Evolutionary conservation across 2,797 vertebrate genomes (phyloP), one percentile per base, ranked within the genome.

Genomic region (Pogonophryne albipinna): DNA sequence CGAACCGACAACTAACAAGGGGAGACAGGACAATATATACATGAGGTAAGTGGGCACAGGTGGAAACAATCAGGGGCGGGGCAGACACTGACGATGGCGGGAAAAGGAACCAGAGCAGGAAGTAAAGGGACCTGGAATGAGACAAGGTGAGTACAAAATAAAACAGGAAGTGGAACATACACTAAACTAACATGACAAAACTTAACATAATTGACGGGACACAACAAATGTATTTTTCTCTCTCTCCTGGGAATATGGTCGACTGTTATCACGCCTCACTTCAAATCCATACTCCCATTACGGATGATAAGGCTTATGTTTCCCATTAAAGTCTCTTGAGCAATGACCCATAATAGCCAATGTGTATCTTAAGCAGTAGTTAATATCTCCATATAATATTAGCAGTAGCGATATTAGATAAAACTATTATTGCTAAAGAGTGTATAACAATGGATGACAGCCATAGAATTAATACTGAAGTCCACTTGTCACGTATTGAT

Each of bases 401-500:
- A 89, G 63, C 79, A 53, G 53, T 44, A 61, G 71, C 73, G 46
- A 75, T 85, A 87, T 90, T 83, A 84, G 55, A 80, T 75, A 61
- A 79, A 80, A 64, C 68, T 62, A 78, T 82, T 61, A 74, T 75
- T 74, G 62, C 63, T 59, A 45, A 38, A 59, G 73, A 63, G 66
- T 45, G n/a, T 59, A 83, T 74, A 56, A 84, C 58, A 74, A 87
- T 50, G 19, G 76, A 87, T 86, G 76, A 79, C 73, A 16, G 70
- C 49, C 51, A 51, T 5, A 47, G 77, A 58, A 58, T 76, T 71
- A 50, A 70, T 71, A 15, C 67, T 86, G 42, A 76, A 53, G 82
- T 78, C 80, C 79, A 82, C 84, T 80, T 82, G 79, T 79, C 71
- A 76, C 23, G 27, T 80, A 87, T 85, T 85, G 87, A 91, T 89